A percentile compares a stretch with the other conserved stretches of the same genome.
phyloP scores from a whole-genome alignment of 64 coral and sea anemone genomes.

The Cladopsammia gracilis region DNA sequence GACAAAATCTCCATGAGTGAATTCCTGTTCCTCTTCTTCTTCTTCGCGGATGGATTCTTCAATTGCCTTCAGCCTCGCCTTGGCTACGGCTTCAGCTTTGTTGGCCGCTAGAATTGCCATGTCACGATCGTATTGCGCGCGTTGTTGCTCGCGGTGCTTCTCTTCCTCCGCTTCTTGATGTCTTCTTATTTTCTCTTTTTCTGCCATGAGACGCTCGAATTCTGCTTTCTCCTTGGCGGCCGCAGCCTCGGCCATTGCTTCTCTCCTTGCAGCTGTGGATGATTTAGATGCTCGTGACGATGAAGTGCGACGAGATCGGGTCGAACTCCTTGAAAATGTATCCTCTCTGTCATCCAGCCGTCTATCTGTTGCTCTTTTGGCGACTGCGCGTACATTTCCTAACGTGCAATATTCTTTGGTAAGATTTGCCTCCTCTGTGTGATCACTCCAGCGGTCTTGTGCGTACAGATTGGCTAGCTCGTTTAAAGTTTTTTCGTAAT shows the following conservation, averaged over 20 bases:
- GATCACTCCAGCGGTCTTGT: constrained; percentile 37
- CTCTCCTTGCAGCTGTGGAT: background rate
- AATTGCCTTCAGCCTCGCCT: constrained; percentile 35
- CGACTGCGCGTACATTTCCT: background rate
- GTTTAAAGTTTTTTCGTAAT: background rate
- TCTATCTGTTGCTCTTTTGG: background rate
- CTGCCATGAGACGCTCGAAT: constrained; percentile 26
- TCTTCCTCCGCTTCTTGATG: constrained; percentile 32
- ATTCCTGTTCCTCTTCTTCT: too few relatives aligned
- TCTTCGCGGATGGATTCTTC: background rate
- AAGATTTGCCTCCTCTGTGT: background rate
- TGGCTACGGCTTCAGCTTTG: constrained; percentile 4
- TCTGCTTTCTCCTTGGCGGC: constrained; percentile 35
- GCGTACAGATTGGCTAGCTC: background rate
- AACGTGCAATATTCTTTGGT: background rate
- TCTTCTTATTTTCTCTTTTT: constrained; percentile 28
- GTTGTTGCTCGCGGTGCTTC: background rate
- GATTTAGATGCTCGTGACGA: background rate
- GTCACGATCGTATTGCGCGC: constrained; percentile 23
- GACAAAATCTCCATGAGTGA: too few relatives aligned
- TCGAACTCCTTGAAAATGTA: background rate
- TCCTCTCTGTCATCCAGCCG: background rate
- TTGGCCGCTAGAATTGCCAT: constrained; percentile 32
- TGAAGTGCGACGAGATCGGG: background rate
- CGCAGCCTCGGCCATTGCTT: constrained; percentile 33